Base-by-base conservation (phyloP, 2,113 vertebrate species). In the Aegotheles bennettii region DNA sequence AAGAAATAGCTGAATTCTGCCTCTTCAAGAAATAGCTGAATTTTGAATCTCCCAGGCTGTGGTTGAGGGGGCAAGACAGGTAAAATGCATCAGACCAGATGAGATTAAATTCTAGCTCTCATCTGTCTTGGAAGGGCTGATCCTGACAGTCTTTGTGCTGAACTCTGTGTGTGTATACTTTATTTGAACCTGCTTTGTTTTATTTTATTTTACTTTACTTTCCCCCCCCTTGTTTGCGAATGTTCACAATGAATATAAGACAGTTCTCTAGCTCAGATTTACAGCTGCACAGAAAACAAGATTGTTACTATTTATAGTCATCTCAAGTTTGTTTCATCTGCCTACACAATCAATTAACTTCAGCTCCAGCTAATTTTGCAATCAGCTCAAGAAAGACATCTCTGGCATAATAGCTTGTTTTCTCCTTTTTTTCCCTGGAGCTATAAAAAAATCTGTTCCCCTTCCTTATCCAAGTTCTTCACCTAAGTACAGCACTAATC, bases 321-420 rank as follows among this genome's bases (percentile, higher is more conserved):
- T 92, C 76, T 96, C 76, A 68, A 95, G 82, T 94, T 93, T 94
- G 85, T 97, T 97, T 97, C 94, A 96, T 96, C 96, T 96, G 90
- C 93, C 93, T 96, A 96, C 95, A 96, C 90, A 95, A 96, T 96
- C 95, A 96, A 92, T 94, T 97, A 97, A 84, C 88, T 94, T 96
- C 85, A 96, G 88, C 93, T 96, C 94, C 86, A 94, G 83, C 90
- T 97, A 96, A 96, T 97, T 97, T 96, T 95, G 90, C 88, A 93
- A 96, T 95, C 90, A 90, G 60, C 61, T 80, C 73, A 94, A 94
- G 92, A 97, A 94, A 95, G 95, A 96, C 13, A 38, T 95, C 83
- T 96, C 90, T 96, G 86, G 92, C 91, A 60, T 84, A 93, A 84
- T 71, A 63, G 67, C 84, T 91, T 89, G 84, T 89, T 95, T 92